phyloP scores from a whole-genome alignment of 1,140 invertebrate species.

The Temnothorax longispinosus region DNA sequence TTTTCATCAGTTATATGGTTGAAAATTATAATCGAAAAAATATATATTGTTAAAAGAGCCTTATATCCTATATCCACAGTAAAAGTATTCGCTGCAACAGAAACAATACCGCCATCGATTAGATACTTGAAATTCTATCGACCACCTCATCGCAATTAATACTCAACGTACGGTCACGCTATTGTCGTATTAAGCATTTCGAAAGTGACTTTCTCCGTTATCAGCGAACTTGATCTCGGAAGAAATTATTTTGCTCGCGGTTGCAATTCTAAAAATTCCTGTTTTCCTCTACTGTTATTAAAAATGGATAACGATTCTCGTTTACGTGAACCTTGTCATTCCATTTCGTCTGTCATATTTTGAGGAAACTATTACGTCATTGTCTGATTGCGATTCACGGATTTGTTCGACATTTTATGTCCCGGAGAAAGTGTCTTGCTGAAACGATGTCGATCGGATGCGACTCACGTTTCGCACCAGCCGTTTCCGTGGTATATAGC shows the following conservation, averaged over 20 bases:
- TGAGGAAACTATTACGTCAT: constrained; percentile 37
- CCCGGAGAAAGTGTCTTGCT: constrained; percentile 65
- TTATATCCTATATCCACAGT: not conserved
- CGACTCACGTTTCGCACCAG: constrained; percentile 74
- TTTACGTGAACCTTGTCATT: not conserved
- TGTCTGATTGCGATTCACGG: constrained; percentile 60
- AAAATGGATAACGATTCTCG: not conserved
- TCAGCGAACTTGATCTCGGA: constrained; percentile 12
- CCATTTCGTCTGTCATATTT: not conserved
- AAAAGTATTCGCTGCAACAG: not conserved
- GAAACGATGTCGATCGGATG: constrained; percentile 64
- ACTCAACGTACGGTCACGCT: constrained; percentile 7
- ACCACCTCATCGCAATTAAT: constrained; percentile 61
- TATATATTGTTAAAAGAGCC: not conserved
- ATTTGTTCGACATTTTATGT: constrained; percentile 56
- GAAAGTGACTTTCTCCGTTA: constrained; percentile 69
- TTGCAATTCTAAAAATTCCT: not conserved
- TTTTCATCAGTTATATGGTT: not conserved
- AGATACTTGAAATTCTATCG: constrained; percentile 60
- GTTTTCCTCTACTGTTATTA: not conserved
- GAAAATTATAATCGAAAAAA: not conserved
- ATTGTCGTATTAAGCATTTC: constrained; percentile 12
- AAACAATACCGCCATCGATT: constrained; percentile 16
- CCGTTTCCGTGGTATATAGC: constrained; percentile 80
- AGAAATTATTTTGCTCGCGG: not conserved